Evolutionary conservation across 2,113 vertebrate genomes (phyloP).

Genomic region (Grammomys dolichurus): DNA sequence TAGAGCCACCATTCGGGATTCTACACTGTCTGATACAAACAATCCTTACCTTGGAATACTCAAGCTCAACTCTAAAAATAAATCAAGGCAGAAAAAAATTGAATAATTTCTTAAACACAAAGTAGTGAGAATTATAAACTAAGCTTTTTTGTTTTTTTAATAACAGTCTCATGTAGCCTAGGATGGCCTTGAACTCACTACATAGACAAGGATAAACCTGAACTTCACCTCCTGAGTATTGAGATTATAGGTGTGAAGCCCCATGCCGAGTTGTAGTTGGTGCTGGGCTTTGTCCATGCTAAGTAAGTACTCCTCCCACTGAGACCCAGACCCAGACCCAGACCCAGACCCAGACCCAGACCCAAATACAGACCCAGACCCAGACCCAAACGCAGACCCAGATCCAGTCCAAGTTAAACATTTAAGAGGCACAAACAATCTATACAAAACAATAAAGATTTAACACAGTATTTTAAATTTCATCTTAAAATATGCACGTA

Average conservation of each 20-base stretch:
- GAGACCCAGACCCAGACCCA: neutral
- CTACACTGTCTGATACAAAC: neutral
- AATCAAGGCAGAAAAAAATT: conserved; percentile 40
- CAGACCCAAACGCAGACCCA: too few relatives aligned
- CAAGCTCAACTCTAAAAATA: conserved; percentile 50
- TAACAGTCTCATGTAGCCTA: neutral
- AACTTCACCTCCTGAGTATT: neutral
- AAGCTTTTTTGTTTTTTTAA: neutral
- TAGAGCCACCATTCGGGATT: neutral
- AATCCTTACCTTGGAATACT: neutral
- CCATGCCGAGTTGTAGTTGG: neutral
- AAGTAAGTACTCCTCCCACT: too few relatives aligned
- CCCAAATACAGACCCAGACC: too few relatives aligned
- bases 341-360: neutral
- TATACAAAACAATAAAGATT: conserved; percentile 25
- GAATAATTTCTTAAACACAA: conserved; percentile 54
- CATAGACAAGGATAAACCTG: neutral
- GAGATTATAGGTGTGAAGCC: neutral
- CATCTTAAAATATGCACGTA: conserved; percentile 12
- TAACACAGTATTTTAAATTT: conserved; percentile 43
- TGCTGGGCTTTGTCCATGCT: neutral
- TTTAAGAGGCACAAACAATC: conserved; percentile 47
- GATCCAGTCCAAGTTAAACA: neutral
- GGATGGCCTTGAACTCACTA: neutral
- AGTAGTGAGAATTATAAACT: conserved; percentile 59